phyloP scores from a whole-genome alignment of 2,797 vertebrate genomes.

The Galago senegalensis region DNA sequence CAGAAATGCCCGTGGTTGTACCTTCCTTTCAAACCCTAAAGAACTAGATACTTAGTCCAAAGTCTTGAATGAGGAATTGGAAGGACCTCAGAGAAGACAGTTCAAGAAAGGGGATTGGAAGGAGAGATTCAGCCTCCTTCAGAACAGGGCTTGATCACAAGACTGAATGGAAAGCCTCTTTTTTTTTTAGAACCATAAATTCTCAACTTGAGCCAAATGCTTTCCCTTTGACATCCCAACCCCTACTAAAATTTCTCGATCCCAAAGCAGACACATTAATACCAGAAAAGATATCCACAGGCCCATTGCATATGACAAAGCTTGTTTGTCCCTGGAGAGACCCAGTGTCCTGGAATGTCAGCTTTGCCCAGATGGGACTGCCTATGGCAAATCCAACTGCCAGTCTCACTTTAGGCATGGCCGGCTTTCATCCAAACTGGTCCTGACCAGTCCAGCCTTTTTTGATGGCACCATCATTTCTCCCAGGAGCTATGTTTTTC shows the following conservation, averaged over 20 bases:
- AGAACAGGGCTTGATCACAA: fast-evolving
- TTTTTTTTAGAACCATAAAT: neutral
- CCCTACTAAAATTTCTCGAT: neutral
- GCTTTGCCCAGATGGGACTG: neutral
- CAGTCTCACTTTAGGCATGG: neutral
- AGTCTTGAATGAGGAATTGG: neutral
- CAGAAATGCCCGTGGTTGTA: neutral
- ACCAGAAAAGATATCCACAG: neutral
- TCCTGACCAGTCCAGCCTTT: neutral
- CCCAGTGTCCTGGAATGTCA: fast-evolving
- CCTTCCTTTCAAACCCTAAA: neutral
- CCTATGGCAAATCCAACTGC: too few relatives aligned
- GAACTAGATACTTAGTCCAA: neutral
- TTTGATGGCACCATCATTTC: neutral
- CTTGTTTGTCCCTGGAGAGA: neutral
- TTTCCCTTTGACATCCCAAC: neutral
- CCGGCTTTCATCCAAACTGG: slow-evolving; percentile 18
- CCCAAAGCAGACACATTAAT: neutral
- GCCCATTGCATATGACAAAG: fast-evolving
- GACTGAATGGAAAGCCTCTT: neutral
- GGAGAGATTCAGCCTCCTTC: neutral
- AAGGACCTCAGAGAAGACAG: neutral
- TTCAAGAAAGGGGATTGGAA: neutral
- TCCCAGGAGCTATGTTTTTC: neutral
- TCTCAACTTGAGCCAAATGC: neutral